phyloP scores from a whole-genome alignment of 2,113 vertebrate genomes.

The Mormyrus lacerda region DNA sequence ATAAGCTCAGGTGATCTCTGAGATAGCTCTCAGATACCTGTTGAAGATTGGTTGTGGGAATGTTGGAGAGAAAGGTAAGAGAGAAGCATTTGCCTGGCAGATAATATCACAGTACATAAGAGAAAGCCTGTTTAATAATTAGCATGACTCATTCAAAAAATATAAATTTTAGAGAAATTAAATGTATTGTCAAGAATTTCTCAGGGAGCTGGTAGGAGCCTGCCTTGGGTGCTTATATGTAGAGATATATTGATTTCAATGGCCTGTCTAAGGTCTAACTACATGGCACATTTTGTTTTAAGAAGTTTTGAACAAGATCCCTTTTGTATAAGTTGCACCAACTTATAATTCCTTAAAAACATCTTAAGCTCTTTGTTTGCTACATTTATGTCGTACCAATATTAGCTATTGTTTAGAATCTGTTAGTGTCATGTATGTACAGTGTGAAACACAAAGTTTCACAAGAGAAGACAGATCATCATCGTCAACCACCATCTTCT shows the following conservation, averaged over 20 bases:
- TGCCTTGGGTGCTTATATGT: background rate
- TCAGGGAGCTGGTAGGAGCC: background rate
- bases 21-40: no score
- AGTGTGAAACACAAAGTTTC: background rate
- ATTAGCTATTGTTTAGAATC: background rate
- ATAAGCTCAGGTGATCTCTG: no score
- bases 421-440: background rate
- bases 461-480: background rate
- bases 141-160: background rate
- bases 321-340: background rate
- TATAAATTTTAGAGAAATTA: no score
- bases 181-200: background rate
- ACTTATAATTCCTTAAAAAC: background rate
- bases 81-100: background rate
- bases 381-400: background rate
- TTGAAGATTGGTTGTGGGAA: no score
- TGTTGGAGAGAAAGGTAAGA: no score
- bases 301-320: constrained; percentile 4
- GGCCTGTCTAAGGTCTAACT: background rate
- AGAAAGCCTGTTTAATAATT: background rate
- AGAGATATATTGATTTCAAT: background rate
- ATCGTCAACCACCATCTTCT: background rate
- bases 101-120: background rate
- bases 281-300: background rate
- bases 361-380: background rate